A percentile compares a stretch with the other conserved stretches of the same genome.
These are phyloP conservation scores for Leucophenga montana DNA, from an alignment of 2,888 invertebrate genomes.

Conservation along the genomic window DNA sequence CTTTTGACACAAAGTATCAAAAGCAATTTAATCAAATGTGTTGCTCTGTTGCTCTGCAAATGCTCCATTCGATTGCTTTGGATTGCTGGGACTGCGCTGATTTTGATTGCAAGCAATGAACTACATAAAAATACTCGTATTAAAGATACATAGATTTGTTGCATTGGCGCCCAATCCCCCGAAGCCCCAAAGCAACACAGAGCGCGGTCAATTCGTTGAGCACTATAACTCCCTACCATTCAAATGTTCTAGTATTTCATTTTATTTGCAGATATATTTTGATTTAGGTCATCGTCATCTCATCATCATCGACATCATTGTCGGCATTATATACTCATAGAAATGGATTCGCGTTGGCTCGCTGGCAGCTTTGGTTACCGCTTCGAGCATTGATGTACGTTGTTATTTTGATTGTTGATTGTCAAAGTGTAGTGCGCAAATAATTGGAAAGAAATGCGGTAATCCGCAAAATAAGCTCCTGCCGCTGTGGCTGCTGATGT, in stretches of 20 bases:
- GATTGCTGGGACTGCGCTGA: background rate
- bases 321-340: background rate
- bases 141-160: slow-evolving; percentile 50
- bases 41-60: slow-evolving; percentile 4
- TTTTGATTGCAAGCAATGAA: slow-evolving; percentile 23
- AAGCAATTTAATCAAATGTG: slow-evolving; percentile 25
- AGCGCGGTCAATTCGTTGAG: slow-evolving; percentile 28
- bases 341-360: background rate
- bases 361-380: background rate
- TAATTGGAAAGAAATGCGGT: slow-evolving; percentile 44
- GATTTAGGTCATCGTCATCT: slow-evolving; percentile 45
- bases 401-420: slow-evolving; percentile 42
- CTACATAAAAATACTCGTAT: slow-evolving; percentile 19
- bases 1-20: slow-evolving; percentile 22
- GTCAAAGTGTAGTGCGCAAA: slow-evolving; percentile 31
- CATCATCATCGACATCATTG: background rate
- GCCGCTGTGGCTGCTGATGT: too few relatives aligned
- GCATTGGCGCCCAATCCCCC: too few relatives aligned
- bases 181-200: background rate
- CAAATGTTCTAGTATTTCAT: slow-evolving; percentile 44
- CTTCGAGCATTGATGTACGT: slow-evolving; percentile 28
- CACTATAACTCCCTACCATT: background rate
- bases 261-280: slow-evolving; percentile 49
- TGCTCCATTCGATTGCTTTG: background rate
- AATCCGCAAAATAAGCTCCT: slow-evolving; percentile 30